Percentiles rank a stretch among this genome's conserved stretches.
phyloP scores from a whole-genome alignment of 2,113 vertebrate genomes.

The Daubentonia madagascariensis region DNA sequence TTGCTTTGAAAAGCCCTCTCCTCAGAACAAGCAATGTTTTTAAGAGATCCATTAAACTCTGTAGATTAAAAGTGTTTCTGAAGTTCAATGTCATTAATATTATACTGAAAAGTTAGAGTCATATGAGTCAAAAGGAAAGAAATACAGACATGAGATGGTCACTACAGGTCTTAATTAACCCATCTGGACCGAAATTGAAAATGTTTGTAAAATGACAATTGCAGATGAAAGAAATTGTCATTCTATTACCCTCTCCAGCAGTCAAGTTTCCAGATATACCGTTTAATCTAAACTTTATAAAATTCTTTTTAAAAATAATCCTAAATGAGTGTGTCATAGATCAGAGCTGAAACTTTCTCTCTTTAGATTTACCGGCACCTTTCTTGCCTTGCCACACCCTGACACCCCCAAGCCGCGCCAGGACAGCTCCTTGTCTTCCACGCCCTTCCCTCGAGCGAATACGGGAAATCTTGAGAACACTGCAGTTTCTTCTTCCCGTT shows the following conservation, averaged over 20 bases:
- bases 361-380: not conserved
- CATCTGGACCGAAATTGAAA: not conserved
- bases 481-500: not conserved
- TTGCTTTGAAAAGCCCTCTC: not conserved
- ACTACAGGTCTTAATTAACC: not conserved
- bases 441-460: not conserved
- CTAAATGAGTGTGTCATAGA: rapidly evolving
- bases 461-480: not conserved
- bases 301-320: not conserved
- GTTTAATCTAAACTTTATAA: not conserved
- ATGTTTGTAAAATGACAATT: not conserved
- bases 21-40: not conserved
- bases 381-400: not conserved
- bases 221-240: not conserved
- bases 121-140: not conserved
- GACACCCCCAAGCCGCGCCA: rapidly evolving
- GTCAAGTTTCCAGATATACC: not conserved
- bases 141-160: not conserved
- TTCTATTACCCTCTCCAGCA: not conserved
- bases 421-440: not conserved
- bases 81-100: not conserved
- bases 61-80: not conserved
- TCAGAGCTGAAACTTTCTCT: not conserved
- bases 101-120: not conserved
- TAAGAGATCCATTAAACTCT: not conserved